phyloP scores from a whole-genome alignment of 1,140 invertebrate genomes.

The Arion vulgaris region DNA sequence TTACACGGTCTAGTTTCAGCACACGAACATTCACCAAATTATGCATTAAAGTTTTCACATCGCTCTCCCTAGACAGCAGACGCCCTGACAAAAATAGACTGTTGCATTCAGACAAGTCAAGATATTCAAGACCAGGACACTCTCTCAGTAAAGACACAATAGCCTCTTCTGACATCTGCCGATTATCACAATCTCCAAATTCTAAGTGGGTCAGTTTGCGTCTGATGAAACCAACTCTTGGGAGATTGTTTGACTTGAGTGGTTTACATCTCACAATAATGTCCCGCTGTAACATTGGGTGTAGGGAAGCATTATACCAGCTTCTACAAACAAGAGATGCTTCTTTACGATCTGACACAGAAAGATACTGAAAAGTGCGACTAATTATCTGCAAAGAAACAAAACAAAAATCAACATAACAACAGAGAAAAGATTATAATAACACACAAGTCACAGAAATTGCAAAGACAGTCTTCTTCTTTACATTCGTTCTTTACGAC shows the following conservation, averaged over 20 bases:
- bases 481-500: no score
- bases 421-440: background rate
- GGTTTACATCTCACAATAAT: conserved; percentile 54
- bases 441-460: no score
- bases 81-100: conserved; percentile 25
- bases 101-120: conserved; percentile 31
- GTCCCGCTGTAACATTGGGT: conserved; percentile 64
- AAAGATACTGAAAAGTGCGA: conserved; percentile 65
- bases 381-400: conserved; percentile 64
- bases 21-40: background rate
- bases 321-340: conserved; percentile 60
- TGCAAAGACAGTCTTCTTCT: no score
- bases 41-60: background rate
- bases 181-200: conserved; percentile 13
- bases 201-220: conserved; percentile 31
- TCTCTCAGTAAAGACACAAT: conserved; percentile 9
- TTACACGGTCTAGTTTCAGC: conserved; percentile 9
- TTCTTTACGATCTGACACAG: conserved; percentile 68
- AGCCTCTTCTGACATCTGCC: conserved; percentile 7
- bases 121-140: conserved; percentile 12
- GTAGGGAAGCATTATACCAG: conserved; percentile 69
- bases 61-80: background rate
- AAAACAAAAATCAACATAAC: conserved; percentile 16
- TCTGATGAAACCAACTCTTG: background rate
- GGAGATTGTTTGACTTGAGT: background rate